Conservation (phyloP, 1,140 invertebrate species). For the Pogonomyrmex barbatus region DNA sequence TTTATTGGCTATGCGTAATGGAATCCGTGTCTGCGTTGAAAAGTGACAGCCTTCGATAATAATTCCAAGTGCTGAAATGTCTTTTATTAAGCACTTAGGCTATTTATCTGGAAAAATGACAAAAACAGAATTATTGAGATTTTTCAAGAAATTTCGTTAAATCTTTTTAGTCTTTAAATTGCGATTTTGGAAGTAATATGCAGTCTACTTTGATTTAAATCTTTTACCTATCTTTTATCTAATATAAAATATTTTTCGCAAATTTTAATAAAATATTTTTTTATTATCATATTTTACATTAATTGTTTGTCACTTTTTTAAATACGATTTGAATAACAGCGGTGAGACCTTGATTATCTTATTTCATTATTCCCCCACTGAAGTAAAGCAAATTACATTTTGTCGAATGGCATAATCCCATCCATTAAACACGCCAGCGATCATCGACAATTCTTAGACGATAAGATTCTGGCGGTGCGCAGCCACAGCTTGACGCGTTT, state of each 20-base stretch:
- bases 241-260: neutral
- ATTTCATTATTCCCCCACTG: neutral
- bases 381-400: conserved; percentile 3
- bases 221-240: too few relatives aligned
- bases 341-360: neutral
- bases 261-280: neutral
- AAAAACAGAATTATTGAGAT: neutral
- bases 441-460: conserved; percentile 39
- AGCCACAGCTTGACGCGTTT: conserved; percentile 37
- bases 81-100: neutral
- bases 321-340: neutral
- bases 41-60: neutral
- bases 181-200: neutral
- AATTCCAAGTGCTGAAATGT: neutral
- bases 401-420: conserved; percentile 17
- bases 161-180: neutral
- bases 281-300: too few relatives aligned
- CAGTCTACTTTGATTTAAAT: neutral
- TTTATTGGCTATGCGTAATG: conserved; percentile 43
- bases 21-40: neutral
- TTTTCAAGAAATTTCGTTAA: neutral
- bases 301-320: neutral
- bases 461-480: conserved; percentile 9
- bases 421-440: conserved; percentile 12
- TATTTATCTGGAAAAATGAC: neutral